Conservation (phyloP, 2,113 vertebrate genomes). For the Zosterops hypoxanthus region DNA sequence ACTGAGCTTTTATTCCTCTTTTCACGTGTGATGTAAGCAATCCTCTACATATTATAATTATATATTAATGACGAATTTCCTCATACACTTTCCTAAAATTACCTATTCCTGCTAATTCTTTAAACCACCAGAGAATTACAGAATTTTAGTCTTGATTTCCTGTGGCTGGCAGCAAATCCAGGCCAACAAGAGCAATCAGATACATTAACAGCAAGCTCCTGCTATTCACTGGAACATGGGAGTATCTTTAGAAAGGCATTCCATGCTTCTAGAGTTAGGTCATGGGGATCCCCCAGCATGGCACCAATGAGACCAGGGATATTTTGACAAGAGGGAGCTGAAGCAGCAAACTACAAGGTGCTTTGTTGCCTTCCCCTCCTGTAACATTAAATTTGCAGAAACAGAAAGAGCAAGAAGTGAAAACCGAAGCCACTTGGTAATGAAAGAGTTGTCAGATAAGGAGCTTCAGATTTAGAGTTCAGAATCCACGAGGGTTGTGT, state of each 20-base stretch:
- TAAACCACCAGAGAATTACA: background rate
- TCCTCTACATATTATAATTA: background rate
- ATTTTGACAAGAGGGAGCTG: background rate
- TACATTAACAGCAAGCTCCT: background rate
- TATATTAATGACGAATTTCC: background rate
- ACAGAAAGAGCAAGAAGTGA: background rate
- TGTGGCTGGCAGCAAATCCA: background rate
- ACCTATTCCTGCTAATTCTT: background rate
- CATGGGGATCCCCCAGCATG: background rate
- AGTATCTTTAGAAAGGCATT: background rate
- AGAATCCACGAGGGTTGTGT: background rate
- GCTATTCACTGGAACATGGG: fast-evolving
- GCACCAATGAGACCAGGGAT: background rate
- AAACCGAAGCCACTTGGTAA: background rate
- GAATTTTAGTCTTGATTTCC: background rate
- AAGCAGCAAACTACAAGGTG: background rate
- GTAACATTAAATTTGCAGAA: background rate
- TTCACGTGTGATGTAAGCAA: background rate
- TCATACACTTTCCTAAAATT: background rate
- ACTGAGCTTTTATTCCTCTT: background rate
- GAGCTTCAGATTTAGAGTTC: constrained; percentile 1
- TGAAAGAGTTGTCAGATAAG: background rate
- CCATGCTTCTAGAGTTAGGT: background rate
- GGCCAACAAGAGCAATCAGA: background rate
- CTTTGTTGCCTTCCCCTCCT: background rate